phyloP scores from a whole-genome alignment of 2,113 vertebrate species.

The Engraulis encrasicolus region DNA sequence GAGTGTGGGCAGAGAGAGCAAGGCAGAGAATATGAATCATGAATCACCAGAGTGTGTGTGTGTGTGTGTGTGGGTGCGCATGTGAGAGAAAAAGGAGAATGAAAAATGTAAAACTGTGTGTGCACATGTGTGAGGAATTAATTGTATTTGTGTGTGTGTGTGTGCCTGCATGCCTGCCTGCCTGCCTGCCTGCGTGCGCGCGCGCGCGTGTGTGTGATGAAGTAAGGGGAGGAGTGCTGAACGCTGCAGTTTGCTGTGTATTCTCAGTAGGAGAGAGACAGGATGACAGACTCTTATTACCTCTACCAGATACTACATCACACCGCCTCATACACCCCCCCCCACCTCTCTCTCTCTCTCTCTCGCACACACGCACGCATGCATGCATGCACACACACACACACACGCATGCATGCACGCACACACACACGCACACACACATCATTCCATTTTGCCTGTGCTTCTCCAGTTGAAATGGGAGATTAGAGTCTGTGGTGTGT shows the following conservation, averaged over 20 bases:
- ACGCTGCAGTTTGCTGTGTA: conserved; percentile 5
- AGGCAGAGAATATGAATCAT: too few relatives aligned
- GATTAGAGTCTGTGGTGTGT: not conserved
- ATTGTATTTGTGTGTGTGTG: too few relatives aligned
- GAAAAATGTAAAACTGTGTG: too few relatives aligned
- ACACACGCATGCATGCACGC: not conserved
- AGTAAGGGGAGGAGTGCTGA: not conserved
- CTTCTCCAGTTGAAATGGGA: not conserved
- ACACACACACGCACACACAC: not conserved
- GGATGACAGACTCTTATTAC: not conserved
- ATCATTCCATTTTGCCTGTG: not conserved
- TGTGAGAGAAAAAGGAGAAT: too few relatives aligned
- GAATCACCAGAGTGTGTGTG: too few relatives aligned
- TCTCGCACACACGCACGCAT: not conserved
- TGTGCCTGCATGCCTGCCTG: too few relatives aligned
- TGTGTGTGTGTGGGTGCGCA: too few relatives aligned
- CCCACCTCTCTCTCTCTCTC: not conserved
- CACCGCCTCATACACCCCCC: not conserved
- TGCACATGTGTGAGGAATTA: too few relatives aligned
- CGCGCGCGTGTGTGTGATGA: too few relatives aligned
- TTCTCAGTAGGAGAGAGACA: not conserved
- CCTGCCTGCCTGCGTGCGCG: too few relatives aligned
- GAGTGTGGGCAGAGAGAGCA: too few relatives aligned
- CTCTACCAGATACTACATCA: not conserved
- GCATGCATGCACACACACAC: not conserved